Conservation (phyloP, 2,888 invertebrate species). For the Thera britannica region DNA sequence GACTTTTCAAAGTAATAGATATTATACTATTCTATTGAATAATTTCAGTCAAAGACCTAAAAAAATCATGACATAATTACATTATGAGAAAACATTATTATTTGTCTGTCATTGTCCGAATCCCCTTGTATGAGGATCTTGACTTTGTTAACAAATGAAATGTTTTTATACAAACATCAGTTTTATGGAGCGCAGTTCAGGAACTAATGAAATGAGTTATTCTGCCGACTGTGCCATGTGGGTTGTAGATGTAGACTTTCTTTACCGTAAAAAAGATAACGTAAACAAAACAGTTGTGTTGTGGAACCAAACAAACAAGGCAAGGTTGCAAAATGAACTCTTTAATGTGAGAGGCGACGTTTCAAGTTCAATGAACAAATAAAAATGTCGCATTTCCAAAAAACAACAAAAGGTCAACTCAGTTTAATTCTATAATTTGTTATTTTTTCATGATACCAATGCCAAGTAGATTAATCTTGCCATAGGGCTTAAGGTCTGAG, state of each 20-base stretch:
- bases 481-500: neutral
- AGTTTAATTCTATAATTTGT: constrained; percentile 15
- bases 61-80: neutral
- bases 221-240: constrained; percentile 3
- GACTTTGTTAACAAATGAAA: neutral
- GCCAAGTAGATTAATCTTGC: constrained; percentile 23
- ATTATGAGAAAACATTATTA: neutral
- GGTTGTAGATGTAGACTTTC: constrained; percentile 56
- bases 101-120: neutral
- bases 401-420: constrained; percentile 21
- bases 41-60: neutral
- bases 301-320: constrained; percentile 28
- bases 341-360: constrained; percentile 22
- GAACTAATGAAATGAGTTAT: neutral
- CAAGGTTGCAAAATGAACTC: constrained; percentile 30
- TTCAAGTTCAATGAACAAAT: constrained; percentile 40
- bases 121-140: neutral
- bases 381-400: constrained; percentile 29
- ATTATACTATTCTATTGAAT: too few relatives aligned
- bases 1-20: too few relatives aligned
- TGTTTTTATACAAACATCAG: neutral
- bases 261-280: constrained; percentile 41
- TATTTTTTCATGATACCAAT: constrained; percentile 12
- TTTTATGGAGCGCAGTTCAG: too few relatives aligned
- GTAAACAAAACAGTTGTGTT: constrained; percentile 37